Evolutionary conservation across 2,797 vertebrate genomes (phyloP), one percentile per base, ranked within the genome.

Genomic region (Phataginus tetradactyla): DNA sequence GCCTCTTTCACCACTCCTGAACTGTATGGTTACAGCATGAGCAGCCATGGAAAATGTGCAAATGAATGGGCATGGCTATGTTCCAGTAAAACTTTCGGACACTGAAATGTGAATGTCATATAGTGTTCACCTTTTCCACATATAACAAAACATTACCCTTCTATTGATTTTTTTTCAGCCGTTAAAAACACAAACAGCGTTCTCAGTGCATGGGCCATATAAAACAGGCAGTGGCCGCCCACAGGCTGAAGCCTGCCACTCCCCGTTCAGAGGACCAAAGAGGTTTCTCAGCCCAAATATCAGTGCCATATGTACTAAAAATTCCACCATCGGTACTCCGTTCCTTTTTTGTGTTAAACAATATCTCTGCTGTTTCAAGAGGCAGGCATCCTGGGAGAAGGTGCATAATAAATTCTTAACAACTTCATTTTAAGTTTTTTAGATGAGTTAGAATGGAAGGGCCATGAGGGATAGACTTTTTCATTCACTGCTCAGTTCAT

Each of bases 151-250:
- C 88, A 84, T n/a, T 37, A 23, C 37, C 84, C 42, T 93, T 89
- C 59, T 49, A 55, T n/a, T 71, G 23, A 14, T 55, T 69, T 86
- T 78, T 95, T 92, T 53, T 23, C 32, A 90, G 72, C 32, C n/a
- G 64, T 55, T 95, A 74, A 77, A 90, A 69, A 77, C 71, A 64
- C 57, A 91, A 92, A 90, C 45, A 83, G 17, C 14, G 37, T 77
- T 94, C 68, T 79, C 71, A 89, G 39, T 55, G 68, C 4, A 0
- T 88, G 74, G 89, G 25, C 39, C 53, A 27, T 37, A 90, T 27
- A 86, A 72, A 88, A 92, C 12, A 74, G 72, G 42, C 3, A 1
- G 66, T 29, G 53, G n/a, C 49, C 17, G 8, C 27, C 55, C 4
- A 1, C 0, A 21, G 53, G 49, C 8, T n/a, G 0, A 21, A 75